Conservation (phyloP, 2,113 vertebrate genomes). For the Cyrtonyx montezumae region DNA sequence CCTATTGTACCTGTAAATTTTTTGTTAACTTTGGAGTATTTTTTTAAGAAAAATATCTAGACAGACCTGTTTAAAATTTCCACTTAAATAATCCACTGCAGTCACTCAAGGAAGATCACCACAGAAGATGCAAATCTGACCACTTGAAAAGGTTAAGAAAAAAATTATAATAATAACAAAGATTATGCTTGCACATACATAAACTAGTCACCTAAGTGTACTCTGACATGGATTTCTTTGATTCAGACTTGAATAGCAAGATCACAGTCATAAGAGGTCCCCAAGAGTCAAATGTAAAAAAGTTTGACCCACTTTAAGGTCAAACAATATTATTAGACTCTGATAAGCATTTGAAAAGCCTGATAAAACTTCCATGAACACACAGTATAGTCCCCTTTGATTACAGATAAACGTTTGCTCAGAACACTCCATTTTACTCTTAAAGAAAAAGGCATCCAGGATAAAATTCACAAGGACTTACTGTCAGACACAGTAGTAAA, state of each 20-base stretch:
- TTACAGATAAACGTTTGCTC: conserved; percentile 27
- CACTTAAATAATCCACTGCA: background rate
- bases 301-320: background rate
- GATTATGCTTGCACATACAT: background rate
- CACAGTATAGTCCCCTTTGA: background rate
- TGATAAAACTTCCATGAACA: background rate
- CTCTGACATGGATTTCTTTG: background rate
- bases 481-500: conserved; percentile 38
- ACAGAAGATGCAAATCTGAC: background rate
- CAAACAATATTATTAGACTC: background rate
- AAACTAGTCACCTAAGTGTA: background rate
- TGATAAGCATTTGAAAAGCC: background rate
- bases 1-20: background rate
- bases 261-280: background rate
- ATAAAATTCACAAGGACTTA: conserved; percentile 51
- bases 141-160: background rate
- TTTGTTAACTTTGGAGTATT: background rate
- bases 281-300: background rate
- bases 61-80: background rate
- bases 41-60: background rate
- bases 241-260: background rate
- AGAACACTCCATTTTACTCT: background rate
- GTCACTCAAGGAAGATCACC: background rate
- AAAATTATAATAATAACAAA: background rate
- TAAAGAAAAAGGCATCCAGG: background rate